These are phyloP conservation scores for Nemoura dubitans DNA, from an alignment of 2,888 invertebrate genomes.

Conservation along the genomic window DNA sequence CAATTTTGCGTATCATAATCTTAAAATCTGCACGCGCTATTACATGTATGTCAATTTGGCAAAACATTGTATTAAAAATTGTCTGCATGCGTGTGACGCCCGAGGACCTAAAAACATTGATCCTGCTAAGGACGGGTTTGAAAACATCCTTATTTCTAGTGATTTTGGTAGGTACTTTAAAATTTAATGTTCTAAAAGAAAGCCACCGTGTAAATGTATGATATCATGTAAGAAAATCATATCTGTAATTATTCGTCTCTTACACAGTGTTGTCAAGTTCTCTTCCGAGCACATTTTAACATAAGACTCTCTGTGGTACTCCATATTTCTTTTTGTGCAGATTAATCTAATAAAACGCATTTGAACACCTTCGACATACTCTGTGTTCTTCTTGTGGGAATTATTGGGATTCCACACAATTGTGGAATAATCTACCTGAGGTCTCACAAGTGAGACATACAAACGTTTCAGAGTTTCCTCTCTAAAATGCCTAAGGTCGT, in stretches of 20 bases:
- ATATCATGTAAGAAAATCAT: background rate
- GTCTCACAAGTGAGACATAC: conserved; percentile 3
- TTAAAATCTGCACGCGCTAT: too few relatives aligned
- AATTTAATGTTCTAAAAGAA: too few relatives aligned
- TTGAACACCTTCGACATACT: background rate
- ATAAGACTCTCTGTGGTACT: conserved; percentile 10
- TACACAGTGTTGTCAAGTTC: background rate
- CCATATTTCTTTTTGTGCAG: background rate
- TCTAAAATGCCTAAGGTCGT: background rate
- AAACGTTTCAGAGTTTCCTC: background rate
- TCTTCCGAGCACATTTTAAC: background rate
- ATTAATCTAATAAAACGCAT: background rate
- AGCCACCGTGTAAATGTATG: too few relatives aligned
- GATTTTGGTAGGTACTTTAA: too few relatives aligned
- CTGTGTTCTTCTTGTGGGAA: background rate
- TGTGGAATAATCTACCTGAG: background rate
- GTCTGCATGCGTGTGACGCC: too few relatives aligned
- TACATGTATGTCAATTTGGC: too few relatives aligned
- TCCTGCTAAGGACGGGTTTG: too few relatives aligned
- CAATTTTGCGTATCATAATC: too few relatives aligned
- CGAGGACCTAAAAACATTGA: too few relatives aligned
- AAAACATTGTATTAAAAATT: too few relatives aligned
- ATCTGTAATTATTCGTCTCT: background rate
- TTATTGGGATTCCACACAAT: background rate
- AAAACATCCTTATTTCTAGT: too few relatives aligned